These are phyloP conservation scores for Loripinus fragilis DNA, from an alignment of 2,888 invertebrate species.

Conservation along the genomic window DNA sequence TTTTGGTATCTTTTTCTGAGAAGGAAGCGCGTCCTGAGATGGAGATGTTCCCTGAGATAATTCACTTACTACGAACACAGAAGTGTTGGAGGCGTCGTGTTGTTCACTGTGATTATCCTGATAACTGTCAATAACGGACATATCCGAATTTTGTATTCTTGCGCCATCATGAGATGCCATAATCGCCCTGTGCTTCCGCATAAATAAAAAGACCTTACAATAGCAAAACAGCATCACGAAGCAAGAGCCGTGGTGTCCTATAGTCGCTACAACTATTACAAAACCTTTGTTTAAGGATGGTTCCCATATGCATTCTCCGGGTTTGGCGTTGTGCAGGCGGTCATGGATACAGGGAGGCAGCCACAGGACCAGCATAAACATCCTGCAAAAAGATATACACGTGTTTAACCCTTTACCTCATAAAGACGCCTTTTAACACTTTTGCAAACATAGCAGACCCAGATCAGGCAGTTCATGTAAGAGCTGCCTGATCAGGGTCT, in stretches of 20 bases:
- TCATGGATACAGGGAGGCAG: slow-evolving; percentile 76
- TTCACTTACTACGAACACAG: neutral
- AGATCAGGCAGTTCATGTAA: too few relatives aligned
- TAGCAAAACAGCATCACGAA: slow-evolving; percentile 74
- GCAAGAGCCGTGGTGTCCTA: slow-evolving; percentile 80
- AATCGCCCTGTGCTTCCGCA: slow-evolving; percentile 46
- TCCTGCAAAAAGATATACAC: slow-evolving; percentile 63
- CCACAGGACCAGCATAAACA: slow-evolving; percentile 75
- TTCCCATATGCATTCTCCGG: slow-evolving; percentile 76
- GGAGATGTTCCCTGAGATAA: neutral
- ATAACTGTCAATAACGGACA: neutral
- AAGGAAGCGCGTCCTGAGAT: neutral
- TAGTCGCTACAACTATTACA: slow-evolving; percentile 75
- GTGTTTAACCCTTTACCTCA: too few relatives aligned
- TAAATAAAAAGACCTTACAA: slow-evolving; percentile 69
- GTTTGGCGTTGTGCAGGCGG: slow-evolving; percentile 67
- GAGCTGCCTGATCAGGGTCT: too few relatives aligned
- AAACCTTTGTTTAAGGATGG: slow-evolving; percentile 78
- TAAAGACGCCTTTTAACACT: neutral
- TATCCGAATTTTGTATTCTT: neutral
- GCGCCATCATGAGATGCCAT: neutral
- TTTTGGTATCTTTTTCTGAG: neutral
- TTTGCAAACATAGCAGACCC: too few relatives aligned
- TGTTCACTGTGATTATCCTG: neutral
- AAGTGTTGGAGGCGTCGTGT: neutral